Evolutionary conservation across 2,888 invertebrate species (phyloP).

Genomic region (Ctenicera cuprea): DNA sequence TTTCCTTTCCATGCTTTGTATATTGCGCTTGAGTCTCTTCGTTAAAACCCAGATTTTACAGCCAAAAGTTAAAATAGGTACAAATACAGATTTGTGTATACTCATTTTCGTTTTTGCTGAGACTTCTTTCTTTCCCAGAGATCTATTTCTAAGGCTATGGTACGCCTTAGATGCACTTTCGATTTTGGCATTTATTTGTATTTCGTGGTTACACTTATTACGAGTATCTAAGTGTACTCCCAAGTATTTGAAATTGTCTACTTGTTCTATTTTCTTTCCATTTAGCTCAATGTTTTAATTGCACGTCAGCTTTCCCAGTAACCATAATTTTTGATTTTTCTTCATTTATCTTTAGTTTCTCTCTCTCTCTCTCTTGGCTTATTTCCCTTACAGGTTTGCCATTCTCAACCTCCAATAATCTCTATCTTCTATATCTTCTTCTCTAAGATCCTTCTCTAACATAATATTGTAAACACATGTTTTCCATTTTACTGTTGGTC

Average conservation of each 20-base stretch:
- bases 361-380: too few species aligned
- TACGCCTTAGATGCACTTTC: neutral
- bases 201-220: neutral
- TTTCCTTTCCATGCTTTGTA: neutral
- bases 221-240: neutral
- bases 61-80: too few species aligned
- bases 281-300: neutral
- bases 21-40: neutral
- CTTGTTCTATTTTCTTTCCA: neutral
- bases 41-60: neutral
- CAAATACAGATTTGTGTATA: neutral
- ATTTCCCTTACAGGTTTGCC: too few species aligned
- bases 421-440: too few species aligned
- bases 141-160: neutral
- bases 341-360: slow-evolving; percentile 6
- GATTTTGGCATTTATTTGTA: neutral
- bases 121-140: neutral
- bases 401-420: too few species aligned
- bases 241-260: neutral
- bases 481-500: too few species aligned
- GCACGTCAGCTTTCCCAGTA: neutral
- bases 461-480: too few species aligned
- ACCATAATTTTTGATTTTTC: slow-evolving; percentile 7
- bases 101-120: neutral
- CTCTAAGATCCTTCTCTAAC: too few species aligned